Evolutionary conservation across 2,888 invertebrate genomes (phyloP).

Genomic region (Sarcophaga carnaria): DNA sequence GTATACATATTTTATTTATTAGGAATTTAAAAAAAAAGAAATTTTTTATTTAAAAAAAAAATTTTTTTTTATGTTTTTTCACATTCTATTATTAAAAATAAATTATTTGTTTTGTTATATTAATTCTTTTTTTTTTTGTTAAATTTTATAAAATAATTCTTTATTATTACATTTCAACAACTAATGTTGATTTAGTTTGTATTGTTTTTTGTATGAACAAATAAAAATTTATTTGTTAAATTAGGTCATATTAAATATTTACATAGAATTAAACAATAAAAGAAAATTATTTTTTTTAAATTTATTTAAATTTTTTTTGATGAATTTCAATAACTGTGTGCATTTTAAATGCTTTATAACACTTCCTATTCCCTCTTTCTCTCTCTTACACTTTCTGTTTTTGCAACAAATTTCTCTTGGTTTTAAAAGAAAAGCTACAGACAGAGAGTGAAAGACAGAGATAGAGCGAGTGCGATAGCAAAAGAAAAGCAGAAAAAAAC

Average conservation of each 20-base stretch:
- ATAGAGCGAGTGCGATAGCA: too few relatives aligned
- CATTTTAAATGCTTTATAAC: neutral
- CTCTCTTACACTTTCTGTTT: neutral
- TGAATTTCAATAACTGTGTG: neutral
- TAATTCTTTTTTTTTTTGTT: neutral
- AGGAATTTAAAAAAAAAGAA: too few relatives aligned
- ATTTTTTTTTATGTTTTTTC: too few relatives aligned
- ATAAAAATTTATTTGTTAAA: conserved; percentile 31
- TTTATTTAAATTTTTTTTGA: too few relatives aligned
- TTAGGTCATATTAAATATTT: conserved; percentile 56
- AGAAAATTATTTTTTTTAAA: too few relatives aligned
- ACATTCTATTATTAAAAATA: too few relatives aligned
- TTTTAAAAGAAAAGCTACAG: too few relatives aligned
- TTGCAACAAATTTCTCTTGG: too few relatives aligned
- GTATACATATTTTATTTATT: too few relatives aligned
- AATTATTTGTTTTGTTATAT: neutral
- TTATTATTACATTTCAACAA: neutral
- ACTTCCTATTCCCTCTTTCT: neutral
- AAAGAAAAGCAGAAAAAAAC: neutral
- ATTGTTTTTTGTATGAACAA: neutral
- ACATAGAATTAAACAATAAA: conserved; percentile 37
- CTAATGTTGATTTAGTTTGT: neutral
- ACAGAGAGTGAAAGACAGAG: neutral
- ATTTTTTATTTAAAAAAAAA: too few relatives aligned
- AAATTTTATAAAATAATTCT: neutral